These are phyloP conservation scores for Trachythela sp. DNA, from an alignment of 64 coral and sea anemone genomes.

Conservation along the genomic window DNA sequence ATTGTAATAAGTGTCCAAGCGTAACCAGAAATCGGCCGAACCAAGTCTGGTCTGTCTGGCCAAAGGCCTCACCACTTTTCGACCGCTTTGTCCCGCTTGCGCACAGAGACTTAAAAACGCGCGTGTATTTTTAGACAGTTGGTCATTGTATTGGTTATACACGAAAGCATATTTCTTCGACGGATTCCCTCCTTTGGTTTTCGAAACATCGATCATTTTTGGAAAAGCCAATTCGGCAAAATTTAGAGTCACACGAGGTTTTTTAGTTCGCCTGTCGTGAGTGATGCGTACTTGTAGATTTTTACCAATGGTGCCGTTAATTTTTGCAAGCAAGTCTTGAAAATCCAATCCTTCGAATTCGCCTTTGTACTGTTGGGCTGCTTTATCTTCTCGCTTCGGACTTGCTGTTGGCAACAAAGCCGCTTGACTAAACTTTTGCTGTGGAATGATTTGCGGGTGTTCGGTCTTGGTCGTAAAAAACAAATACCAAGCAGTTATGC, in stretches of 20 bases:
- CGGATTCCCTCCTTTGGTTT: background rate
- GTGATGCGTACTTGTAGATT: background rate
- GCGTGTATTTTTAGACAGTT: background rate
- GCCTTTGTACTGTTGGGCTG: too few relatives aligned
- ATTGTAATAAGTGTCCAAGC: background rate
- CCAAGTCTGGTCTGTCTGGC: background rate
- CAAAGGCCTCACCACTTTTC: background rate
- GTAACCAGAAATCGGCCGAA: background rate
- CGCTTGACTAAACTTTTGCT: too few relatives aligned
- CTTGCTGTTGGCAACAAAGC: too few relatives aligned
- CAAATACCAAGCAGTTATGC: too few relatives aligned
- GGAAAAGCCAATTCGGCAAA: background rate
- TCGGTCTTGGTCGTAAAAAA: too few relatives aligned
- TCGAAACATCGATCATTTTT: background rate
- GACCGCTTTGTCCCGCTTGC: background rate
- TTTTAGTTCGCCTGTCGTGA: background rate
- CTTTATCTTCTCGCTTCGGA: too few relatives aligned
- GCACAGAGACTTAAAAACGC: background rate
- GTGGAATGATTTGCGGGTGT: too few relatives aligned
- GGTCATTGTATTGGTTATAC: background rate
- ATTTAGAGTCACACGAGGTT: background rate
- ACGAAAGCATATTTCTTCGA: background rate
- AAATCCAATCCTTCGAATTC: background rate
- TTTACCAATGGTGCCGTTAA: background rate
- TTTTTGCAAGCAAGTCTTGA: background rate